A percentile compares a stretch with the other conserved stretches of the same genome.
phyloP scores from a whole-genome alignment of 2,888 invertebrate genomes.

The Coecobrya sp. region DNA sequence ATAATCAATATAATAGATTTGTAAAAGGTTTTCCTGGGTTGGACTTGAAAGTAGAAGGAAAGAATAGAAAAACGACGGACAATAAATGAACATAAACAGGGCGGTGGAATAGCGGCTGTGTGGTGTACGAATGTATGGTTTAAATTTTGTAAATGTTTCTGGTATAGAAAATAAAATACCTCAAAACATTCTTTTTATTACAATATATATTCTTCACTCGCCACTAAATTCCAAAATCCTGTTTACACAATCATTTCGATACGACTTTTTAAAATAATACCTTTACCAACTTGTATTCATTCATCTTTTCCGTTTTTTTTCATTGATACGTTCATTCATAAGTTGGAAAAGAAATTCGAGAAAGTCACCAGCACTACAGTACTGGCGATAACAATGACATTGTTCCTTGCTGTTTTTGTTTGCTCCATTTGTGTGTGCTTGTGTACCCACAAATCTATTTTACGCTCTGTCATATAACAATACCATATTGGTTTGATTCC shows the following conservation, averaged over 20 bases:
- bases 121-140: neutral
- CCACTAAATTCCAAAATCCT: neutral
- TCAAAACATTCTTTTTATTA: constrained; percentile 42
- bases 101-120: constrained; percentile 65
- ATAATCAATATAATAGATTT: constrained; percentile 71
- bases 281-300: neutral
- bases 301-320: constrained; percentile 28
- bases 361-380: constrained; percentile 68
- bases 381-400: neutral
- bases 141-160: constrained; percentile 25
- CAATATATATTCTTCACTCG: neutral
- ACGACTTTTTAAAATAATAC: constrained; percentile 6
- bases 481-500: constrained; percentile 29
- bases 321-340: constrained; percentile 51
- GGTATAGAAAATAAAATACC: constrained; percentile 55
- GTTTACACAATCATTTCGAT: neutral
- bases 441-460: constrained; percentile 14
- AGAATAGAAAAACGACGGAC: constrained; percentile 65
- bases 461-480: neutral
- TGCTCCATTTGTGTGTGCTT: constrained; percentile 48
- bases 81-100: constrained; percentile 83
- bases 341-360: constrained; percentile 69
- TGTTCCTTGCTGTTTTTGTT: constrained; percentile 53
- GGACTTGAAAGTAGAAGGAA: constrained; percentile 56
- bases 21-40: constrained; percentile 75